These are phyloP conservation scores for Trichomalopsis sarcophagae DNA, from an alignment of 1,140 invertebrate species.

Conservation along the genomic window DNA sequence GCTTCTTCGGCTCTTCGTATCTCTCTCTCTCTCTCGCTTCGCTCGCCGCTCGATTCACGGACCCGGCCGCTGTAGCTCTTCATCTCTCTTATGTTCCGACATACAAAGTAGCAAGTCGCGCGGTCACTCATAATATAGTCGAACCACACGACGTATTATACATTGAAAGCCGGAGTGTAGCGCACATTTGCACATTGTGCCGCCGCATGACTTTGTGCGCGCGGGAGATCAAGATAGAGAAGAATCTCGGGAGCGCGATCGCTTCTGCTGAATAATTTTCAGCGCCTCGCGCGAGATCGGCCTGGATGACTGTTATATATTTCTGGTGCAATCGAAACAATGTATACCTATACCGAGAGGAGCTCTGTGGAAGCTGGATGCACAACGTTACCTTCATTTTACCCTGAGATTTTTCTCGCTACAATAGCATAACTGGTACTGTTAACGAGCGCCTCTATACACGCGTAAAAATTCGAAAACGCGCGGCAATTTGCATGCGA, in stretches of 20 bases:
- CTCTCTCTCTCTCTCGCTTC: neutral
- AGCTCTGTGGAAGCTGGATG: too few relatives aligned
- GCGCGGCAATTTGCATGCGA: constrained; percentile 11
- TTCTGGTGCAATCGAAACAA: too few relatives aligned
- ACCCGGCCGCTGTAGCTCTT: constrained; percentile 1
- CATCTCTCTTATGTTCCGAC: constrained; percentile 50
- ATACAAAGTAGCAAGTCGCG: constrained; percentile 58
- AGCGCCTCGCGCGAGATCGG: too few relatives aligned
- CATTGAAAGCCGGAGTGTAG: too few relatives aligned
- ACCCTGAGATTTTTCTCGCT: neutral
- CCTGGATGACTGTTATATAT: too few relatives aligned
- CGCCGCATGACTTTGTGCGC: too few relatives aligned
- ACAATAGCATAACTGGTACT: neutral
- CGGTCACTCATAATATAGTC: constrained; percentile 35
- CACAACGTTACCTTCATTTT: neutral
- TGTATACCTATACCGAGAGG: too few relatives aligned
- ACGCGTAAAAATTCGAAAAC: constrained; percentile 24
- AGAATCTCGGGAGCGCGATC: too few relatives aligned
- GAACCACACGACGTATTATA: constrained; percentile 16
- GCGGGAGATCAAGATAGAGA: too few relatives aligned
- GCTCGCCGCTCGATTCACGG: neutral
- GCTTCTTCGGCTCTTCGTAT: too few relatives aligned
- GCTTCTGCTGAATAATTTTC: too few relatives aligned
- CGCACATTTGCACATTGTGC: neutral
- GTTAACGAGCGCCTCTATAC: neutral